These are phyloP conservation scores for Brachystomella parvula DNA, from an alignment of 1,140 invertebrate species.

Conservation along the genomic window DNA sequence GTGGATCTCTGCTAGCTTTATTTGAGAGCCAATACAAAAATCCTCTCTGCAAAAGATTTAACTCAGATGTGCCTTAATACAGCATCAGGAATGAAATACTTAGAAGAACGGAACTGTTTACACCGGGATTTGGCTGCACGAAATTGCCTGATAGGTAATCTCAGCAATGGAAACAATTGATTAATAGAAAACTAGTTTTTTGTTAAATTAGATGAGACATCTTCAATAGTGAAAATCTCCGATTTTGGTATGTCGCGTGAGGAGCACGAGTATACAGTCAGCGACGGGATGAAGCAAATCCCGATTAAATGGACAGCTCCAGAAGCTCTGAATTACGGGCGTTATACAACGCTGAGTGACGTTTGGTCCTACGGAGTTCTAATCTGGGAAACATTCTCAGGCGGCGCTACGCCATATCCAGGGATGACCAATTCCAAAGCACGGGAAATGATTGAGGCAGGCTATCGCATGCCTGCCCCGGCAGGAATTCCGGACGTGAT, in stretches of 20 bases:
- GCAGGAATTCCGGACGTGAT: conserved; percentile 79
- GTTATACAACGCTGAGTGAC: conserved; percentile 94
- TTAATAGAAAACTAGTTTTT: no score
- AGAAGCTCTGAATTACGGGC: conserved; percentile 90
- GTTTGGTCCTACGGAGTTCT: conserved; percentile 77
- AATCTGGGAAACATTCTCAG: conserved; percentile 94
- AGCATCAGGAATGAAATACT: conserved; percentile 90
- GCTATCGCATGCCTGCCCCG: conserved; percentile 80
- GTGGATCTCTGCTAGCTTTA: conserved; percentile 81
- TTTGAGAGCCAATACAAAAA: conserved; percentile 65
- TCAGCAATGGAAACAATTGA: no score
- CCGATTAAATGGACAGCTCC: conserved; percentile 97
- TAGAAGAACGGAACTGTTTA: no score
- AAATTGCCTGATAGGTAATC: no score
- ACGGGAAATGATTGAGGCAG: conserved; percentile 84
- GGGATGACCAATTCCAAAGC: conserved; percentile 86
- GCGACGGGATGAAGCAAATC: conserved; percentile 96
- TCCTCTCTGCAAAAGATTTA: conserved; percentile 61
- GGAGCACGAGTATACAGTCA: conserved; percentile 94
- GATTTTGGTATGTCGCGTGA: conserved; percentile 83
- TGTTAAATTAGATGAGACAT: no score
- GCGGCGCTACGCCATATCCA: conserved; percentile 83
- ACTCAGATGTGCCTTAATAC: conserved; percentile 85
- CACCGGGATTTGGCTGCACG: no score
- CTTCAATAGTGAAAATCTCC: no score